These are phyloP conservation scores for Sapajus apella DNA, from an alignment of 2,113 vertebrate genomes.

Conservation along the genomic window DNA sequence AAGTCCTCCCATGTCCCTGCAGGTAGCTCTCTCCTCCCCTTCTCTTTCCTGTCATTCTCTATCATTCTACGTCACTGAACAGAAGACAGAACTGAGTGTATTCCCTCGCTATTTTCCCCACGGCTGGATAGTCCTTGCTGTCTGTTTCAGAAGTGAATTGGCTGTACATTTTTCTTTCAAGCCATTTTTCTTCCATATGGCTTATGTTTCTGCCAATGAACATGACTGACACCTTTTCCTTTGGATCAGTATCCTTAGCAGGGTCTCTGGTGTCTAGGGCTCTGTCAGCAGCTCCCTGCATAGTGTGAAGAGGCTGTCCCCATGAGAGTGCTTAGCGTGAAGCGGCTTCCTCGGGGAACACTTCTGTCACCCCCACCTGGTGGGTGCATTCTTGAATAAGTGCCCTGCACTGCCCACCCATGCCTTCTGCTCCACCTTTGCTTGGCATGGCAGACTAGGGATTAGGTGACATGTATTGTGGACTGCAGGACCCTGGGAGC, in stretches of 20 bases:
- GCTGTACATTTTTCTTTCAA: background rate
- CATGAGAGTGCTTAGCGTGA: background rate
- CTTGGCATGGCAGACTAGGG: background rate
- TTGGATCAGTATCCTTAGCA: no score
- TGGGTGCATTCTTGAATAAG: background rate
- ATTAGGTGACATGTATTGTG: background rate
- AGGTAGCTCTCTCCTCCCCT: background rate
- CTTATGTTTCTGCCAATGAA: background rate
- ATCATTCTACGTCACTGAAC: background rate
- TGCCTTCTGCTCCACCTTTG: background rate
- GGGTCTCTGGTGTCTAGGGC: background rate
- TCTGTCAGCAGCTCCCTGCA: no score
- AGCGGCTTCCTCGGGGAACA: background rate
- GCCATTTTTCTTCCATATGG: background rate
- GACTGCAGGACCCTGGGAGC: background rate
- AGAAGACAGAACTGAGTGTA: background rate
- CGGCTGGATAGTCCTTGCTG: background rate
- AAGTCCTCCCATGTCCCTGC: background rate
- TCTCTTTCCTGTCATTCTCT: background rate
- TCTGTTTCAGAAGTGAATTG: background rate
- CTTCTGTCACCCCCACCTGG: background rate
- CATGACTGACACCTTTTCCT: background rate
- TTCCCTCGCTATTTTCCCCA: background rate
- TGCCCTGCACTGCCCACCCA: no score
- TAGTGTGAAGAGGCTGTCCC: background rate